Percentiles rank a stretch among this genome's conserved stretches.
These are phyloP conservation scores for Pyrrhosoma nymphula DNA, from an alignment of 2,888 invertebrate species.

Conservation along the genomic window DNA sequence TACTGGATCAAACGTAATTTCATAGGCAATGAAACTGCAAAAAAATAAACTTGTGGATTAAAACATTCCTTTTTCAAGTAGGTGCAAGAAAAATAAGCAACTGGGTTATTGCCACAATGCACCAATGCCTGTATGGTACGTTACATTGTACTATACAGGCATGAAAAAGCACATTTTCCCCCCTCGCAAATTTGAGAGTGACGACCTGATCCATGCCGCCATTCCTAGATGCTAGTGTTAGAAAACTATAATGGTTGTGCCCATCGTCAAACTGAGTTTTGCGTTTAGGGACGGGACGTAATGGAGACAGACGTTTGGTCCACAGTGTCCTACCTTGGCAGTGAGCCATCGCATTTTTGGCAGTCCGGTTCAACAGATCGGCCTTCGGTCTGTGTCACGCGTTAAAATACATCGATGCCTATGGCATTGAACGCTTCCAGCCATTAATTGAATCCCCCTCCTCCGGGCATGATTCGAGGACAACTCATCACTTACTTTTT, in stretches of 20 bases:
- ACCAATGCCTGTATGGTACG: too few species aligned
- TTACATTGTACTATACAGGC: too few species aligned
- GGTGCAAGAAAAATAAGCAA: too few species aligned
- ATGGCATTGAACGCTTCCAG: conserved; percentile 39
- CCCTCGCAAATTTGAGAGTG: neutral
- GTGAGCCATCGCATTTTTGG: conserved; percentile 30
- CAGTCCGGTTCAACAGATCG: conserved; percentile 46
- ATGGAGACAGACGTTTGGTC: neutral
- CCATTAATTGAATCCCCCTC: neutral
- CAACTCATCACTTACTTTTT: neutral
- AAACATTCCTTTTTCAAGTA: too few species aligned
- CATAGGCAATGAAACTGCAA: too few species aligned
- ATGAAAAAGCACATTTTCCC: too few species aligned
- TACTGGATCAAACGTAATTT: too few species aligned
- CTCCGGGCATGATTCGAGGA: neutral
- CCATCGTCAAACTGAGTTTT: neutral
- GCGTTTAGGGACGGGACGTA: neutral
- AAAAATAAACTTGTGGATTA: too few species aligned
- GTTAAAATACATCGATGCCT: conserved; percentile 43
- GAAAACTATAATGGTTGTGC: neutral
- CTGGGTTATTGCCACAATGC: too few species aligned
- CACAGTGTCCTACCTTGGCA: conserved; percentile 35
- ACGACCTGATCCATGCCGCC: neutral
- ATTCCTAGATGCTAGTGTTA: too few species aligned
- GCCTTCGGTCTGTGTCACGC: conserved; percentile 51